phyloP scores from a whole-genome alignment of 2,113 vertebrate genomes.

The Onychorhynchus coronatus region DNA sequence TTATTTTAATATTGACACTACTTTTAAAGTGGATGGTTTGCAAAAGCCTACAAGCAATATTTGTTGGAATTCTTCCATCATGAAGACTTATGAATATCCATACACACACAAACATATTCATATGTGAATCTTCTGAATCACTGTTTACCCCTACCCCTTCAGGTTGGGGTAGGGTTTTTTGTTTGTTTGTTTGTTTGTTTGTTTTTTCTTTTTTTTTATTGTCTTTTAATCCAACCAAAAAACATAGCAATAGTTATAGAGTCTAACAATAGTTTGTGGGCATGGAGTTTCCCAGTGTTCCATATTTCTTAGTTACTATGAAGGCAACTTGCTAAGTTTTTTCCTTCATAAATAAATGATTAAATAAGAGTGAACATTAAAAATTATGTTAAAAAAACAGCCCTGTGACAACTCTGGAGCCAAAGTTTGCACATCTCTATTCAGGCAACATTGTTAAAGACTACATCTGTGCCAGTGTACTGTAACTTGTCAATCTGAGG shows the following conservation, averaged over 20 bases:
- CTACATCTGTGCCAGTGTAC: not conserved
- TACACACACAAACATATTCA: not conserved
- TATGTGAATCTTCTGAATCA: not conserved
- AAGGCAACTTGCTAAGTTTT: not conserved
- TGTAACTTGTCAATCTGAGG: not conserved
- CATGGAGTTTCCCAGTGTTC: not conserved
- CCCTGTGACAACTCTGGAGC: not conserved
- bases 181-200: no score
- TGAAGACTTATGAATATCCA: not conserved
- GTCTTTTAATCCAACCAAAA: not conserved
- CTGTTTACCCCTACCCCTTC: no score
- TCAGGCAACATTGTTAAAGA: not conserved
- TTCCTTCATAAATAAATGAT: not conserved
- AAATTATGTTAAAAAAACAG: not conserved
- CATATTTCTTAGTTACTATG: not conserved
- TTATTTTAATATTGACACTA: not conserved
- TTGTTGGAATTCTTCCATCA: not conserved
- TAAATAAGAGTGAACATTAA: not conserved
- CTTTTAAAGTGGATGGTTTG: not conserved
- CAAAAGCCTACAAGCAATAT: not conserved
- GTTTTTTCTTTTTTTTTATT: not conserved
- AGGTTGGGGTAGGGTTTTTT: not conserved
- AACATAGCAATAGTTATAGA: not conserved
- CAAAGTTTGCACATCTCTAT: not conserved
- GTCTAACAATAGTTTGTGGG: not conserved